Base-by-base conservation (phyloP, 1,140 invertebrate genomes). In the Mercenaria mercenaria region DNA sequence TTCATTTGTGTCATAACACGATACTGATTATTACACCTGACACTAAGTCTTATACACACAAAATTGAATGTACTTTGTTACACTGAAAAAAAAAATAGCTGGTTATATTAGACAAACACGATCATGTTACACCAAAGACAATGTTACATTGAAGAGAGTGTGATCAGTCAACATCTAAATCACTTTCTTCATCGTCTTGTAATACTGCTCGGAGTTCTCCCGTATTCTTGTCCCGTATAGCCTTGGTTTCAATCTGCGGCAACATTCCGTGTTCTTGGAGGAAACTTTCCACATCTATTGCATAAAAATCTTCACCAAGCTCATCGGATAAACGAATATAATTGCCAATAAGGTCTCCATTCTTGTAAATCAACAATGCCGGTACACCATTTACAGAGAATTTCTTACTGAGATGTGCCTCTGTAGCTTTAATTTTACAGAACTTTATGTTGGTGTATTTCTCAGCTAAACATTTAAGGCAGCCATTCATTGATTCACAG, bases 381-480 rank as follows among this genome's bases (percentile, higher is more conserved):
- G 99, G 99, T 0, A 99, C 97, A 26, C 99, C 99, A 92, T 97
- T 97, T 43, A 97, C 96, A 94, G 98, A 97, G 96, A 99, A 99
- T 92, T 97, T 97, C 61, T 97, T 96, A 94, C 98, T 99, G 92
- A 99, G 97, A 84, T 96, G 96, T 59, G 97, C 97, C 82, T 96
- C 94, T 47, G 96, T 96, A 0, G 97, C 98, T 92, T 97, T 96
- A 91, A 99, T 97, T 93, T 97, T 97, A 96, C 98, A 99, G 96
- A 99, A 99, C 96, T 99, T 99, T 0, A 99, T 97, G 87, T 97
- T 96, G n/a, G 97, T 97, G 96, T 99, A 99, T 84, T 99, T 97
- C 90, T 97, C 94, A 29, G 98, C 97, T 29, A 99, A 95, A 85
- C 97, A 97, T 72, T 97, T 97, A 50, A 99, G 95, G 95, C 98